Evolutionary conservation across 2,113 vertebrate species (phyloP).

Genomic region (Solea senegalensis): DNA sequence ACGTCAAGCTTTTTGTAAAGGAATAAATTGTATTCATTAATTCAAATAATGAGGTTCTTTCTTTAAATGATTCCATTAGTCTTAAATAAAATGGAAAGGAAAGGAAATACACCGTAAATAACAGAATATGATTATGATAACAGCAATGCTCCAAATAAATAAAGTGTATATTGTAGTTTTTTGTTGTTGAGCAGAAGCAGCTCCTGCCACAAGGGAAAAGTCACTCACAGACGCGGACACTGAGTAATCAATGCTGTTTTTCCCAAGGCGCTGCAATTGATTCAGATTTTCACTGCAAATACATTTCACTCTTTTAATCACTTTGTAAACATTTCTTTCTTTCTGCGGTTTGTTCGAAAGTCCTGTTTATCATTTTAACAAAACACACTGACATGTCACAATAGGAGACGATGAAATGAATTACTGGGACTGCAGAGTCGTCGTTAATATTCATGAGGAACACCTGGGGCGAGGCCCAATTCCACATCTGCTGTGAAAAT

Average conservation of each 20-base stretch:
- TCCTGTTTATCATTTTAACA: neutral
- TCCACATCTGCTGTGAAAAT: too few relatives aligned
- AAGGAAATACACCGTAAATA: neutral
- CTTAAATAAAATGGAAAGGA: too few relatives aligned
- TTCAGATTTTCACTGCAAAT: constrained; percentile 1
- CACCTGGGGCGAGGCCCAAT: neutral
- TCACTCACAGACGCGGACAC: constrained; percentile 17
- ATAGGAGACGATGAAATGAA: neutral
- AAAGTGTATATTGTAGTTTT: neutral
- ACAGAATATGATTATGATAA: neutral
- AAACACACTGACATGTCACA: neutral
- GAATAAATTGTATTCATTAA: too few relatives aligned
- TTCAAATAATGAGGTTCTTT: too few relatives aligned
- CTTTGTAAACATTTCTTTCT: neutral
- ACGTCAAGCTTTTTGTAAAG: neutral
- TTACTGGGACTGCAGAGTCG: neutral
- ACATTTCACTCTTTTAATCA: constrained; percentile 1
- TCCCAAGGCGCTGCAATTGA: constrained; percentile 5
- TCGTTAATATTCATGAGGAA: neutral
- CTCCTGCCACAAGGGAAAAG: constrained; percentile 6
- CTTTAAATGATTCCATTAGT: too few relatives aligned
- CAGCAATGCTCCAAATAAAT: constrained; percentile 5
- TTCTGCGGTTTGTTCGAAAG: neutral
- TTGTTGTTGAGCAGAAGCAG: constrained; percentile 24
- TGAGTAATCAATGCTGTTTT: constrained; percentile 39